Evolutionary conservation across 2,113 vertebrate species (phyloP), one percentile per base, ranked within the genome.

Genomic region (Pogonocichla stellata): DNA sequence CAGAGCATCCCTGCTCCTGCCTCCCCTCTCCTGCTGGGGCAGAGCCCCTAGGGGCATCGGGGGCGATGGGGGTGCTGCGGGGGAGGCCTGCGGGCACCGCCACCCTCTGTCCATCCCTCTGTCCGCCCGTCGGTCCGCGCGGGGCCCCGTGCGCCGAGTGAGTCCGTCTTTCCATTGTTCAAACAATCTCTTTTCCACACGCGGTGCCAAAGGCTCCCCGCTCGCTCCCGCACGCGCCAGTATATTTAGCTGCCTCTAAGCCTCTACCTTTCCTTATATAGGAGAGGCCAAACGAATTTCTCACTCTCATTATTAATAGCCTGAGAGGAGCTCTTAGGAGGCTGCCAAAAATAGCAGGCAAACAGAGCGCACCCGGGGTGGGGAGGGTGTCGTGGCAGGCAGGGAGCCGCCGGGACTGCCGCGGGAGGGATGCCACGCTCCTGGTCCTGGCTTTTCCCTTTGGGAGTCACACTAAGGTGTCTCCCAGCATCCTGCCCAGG

Each of bases 231-330:
- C 93, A 77, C 79, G 77, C 94, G 51, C 70, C 94, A 92, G 94
- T 96, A 93, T 94, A 89, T 97, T 96, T 94, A 96, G 97, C 96
- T 93, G 95, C 92, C 93, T 96, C 93, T 45, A 19, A 96, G 89
- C 95, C 89, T 96, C 97, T 96, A 96, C 97, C 96, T 98, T 97
- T 89, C 97, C 97, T 98, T 98, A 98, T 98, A 98, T 98, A 98
- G 97, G 95, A 96, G 97, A 96, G 97, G 95, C 97, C 97, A 94
- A 96, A 96, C 93, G 95, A 94, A 90, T 96, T 97, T 97, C 95
- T 93, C 95, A 93, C 96, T 97, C 97, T 92, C 96, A 89, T 95
- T 96, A 97, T 97, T 97, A 96, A 97, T 95, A 96, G 96, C 92
- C 96, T 6, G 83, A 69, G 96, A 90, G 79, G 93, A 97, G 95